A percentile compares a stretch with the other conserved stretches of the same genome.
Conservation (phyloP, 2,888 invertebrate genomes). For the Thyatira batis region DNA sequence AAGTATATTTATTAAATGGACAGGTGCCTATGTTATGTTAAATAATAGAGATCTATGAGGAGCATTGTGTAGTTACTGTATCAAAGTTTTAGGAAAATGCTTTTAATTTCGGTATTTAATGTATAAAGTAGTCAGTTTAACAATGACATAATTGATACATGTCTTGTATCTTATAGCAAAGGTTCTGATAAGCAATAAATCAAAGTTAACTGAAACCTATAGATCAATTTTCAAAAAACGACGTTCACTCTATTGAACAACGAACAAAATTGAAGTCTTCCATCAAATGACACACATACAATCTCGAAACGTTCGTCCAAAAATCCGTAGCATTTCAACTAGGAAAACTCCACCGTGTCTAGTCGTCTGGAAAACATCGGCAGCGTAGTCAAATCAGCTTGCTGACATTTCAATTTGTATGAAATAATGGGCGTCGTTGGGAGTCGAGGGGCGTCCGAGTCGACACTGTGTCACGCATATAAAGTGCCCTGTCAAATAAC, state of each 20-base stretch:
- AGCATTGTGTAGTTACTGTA: no score
- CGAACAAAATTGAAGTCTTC: background rate
- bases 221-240: background rate
- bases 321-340: background rate
- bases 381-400: conserved; percentile 42
- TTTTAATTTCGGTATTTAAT: no score
- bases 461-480: conserved; percentile 38
- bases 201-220: no score
- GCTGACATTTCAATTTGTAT: conserved; percentile 66
- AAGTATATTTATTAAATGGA: no score
- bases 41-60: no score
- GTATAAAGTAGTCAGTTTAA: no score
- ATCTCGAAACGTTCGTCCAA: background rate
- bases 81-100: no score
- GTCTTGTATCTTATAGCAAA: no score
- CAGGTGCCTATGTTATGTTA: no score
- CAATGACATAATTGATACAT: no score
- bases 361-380: conserved; percentile 16
- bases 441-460: conserved; percentile 40
- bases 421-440: conserved; percentile 55
- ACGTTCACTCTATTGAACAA: background rate
- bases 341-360: conserved; percentile 9
- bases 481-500: conserved; percentile 24
- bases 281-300: background rate
- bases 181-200: no score